phyloP scores from a whole-genome alignment of 2,113 vertebrate genomes.

The rabbit (Oryctolagus cuniculus) region mOryCun1.1 NC_091451.1:8390001-8390500 shows the following conservation, averaged over 20 bases:
- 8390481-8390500: background rate
- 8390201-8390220: background rate
- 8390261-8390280: background rate
- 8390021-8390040: background rate
- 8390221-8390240: background rate
- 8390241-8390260: background rate
- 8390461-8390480: conserved; percentile 1
- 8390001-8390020: conserved; percentile 16
- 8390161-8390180: background rate
- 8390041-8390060: background rate
- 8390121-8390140: background rate
- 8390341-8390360: background rate
- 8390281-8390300: background rate
- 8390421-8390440: background rate
- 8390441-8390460: conserved; percentile 45
- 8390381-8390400: background rate
- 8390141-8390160: background rate
- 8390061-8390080: conserved; percentile 45
- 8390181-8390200: background rate
- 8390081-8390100: background rate
- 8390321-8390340: conserved; percentile 30
- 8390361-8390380: background rate
- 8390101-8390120: background rate
- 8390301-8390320: background rate
- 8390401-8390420: background rate